Conservation (phyloP, 2,888 invertebrate genomes). For the Epinotia bilunana region DNA sequence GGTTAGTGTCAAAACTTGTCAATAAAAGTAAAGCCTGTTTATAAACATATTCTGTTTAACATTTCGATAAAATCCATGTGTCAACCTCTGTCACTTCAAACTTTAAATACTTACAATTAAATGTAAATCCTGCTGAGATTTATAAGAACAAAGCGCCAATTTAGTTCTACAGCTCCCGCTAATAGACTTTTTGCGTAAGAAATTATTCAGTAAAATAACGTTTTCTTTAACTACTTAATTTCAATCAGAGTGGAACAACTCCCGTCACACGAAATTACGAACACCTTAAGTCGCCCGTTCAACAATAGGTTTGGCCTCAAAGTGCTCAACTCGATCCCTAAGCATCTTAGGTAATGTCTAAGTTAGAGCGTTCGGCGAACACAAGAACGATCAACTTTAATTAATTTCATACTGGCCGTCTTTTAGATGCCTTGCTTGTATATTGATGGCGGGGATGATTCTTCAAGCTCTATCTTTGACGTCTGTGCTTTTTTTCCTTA, state of each 20-base stretch:
- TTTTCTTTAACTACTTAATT: conserved; percentile 56
- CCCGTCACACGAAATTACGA: conserved; percentile 56
- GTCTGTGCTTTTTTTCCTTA: too few species aligned
- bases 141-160: neutral
- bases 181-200: conserved; percentile 4
- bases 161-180: neutral
- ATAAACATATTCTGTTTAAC: too few species aligned
- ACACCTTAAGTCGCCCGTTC: conserved; percentile 62
- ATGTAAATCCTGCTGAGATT: neutral
- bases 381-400: conserved; percentile 62
- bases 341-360: conserved; percentile 64
- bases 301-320: conserved; percentile 64
- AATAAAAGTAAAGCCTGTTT: too few species aligned
- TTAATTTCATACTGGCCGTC: conserved; percentile 60
- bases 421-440: conserved; percentile 16
- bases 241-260: conserved; percentile 59
- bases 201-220: conserved; percentile 20
- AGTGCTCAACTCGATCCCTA: conserved; percentile 63
- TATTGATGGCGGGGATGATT: neutral
- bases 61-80: too few species aligned
- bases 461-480: neutral
- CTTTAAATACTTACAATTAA: neutral
- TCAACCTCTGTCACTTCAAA: too few species aligned
- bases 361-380: conserved; percentile 55
- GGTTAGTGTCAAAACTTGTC: too few species aligned